These are phyloP conservation scores for Chironomus tentans DNA, from an alignment of 2,888 invertebrate genomes.

Conservation along the genomic window DNA sequence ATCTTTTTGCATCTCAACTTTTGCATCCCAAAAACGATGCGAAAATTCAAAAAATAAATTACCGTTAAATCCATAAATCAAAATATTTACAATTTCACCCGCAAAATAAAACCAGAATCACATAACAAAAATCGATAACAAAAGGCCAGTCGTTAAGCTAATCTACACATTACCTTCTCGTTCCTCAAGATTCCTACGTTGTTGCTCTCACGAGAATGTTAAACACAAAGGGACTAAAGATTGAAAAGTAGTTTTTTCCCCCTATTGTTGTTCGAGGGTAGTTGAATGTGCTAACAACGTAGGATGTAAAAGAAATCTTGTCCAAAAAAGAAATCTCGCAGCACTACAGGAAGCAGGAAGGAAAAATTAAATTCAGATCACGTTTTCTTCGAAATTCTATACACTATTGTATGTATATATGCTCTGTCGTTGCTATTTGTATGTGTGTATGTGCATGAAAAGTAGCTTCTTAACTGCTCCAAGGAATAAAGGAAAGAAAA, in stretches of 20 bases:
- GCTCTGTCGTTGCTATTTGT: background rate
- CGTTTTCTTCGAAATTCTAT: conserved; percentile 9
- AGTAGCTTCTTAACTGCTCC: background rate
- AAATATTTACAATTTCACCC: no score
- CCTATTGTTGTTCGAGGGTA: background rate
- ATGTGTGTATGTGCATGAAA: background rate
- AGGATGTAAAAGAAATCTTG: background rate
- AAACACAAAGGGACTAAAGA: background rate
- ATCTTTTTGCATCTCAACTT: no score
- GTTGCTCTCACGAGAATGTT: background rate
- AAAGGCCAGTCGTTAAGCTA: background rate
- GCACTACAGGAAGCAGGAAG: conserved; percentile 2
- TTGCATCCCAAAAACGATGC: no score
- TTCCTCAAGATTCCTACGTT: background rate
- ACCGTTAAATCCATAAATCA: no score
- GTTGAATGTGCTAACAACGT: background rate
- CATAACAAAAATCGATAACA: background rate
- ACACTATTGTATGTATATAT: background rate
- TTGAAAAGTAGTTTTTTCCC: conserved; percentile 13
- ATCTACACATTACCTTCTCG: background rate
- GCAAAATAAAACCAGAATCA: no score
- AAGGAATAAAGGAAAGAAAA: background rate
- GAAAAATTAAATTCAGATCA: conserved; percentile 25
- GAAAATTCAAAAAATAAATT: no score
- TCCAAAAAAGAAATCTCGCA: conserved; percentile 2